Conservation (phyloP, 2,888 invertebrate species). For the Heliothis peltigera region DNA sequence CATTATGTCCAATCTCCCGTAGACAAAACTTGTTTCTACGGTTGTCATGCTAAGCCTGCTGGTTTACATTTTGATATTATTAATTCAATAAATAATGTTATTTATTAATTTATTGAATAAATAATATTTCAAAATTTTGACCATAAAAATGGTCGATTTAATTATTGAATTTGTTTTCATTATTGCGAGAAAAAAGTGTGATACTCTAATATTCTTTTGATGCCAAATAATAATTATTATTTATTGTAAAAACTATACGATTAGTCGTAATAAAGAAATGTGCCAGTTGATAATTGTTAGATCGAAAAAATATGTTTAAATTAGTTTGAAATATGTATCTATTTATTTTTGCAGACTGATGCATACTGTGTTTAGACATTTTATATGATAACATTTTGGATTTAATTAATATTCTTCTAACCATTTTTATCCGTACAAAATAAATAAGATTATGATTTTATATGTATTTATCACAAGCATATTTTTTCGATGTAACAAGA, state of each 20-base stretch:
- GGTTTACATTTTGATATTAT: too few species aligned
- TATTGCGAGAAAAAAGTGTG: constrained; percentile 42
- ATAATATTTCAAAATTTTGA: not conserved
- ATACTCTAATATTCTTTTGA: constrained; percentile 71
- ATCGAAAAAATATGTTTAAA: constrained; percentile 52
- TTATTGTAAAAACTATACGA: constrained; percentile 68
- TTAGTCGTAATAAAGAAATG: constrained; percentile 54
- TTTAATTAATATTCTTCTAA: too few species aligned
- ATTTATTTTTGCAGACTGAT: not conserved
- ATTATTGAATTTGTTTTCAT: not conserved
- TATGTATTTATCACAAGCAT: not conserved
- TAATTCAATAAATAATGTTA: too few species aligned
- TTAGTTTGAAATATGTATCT: not conserved
- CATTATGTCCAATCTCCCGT: too few species aligned
- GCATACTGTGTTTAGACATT: not conserved
- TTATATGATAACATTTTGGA: too few species aligned
- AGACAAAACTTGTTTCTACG: too few species aligned
- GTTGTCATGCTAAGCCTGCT: too few species aligned
- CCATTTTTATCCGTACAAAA: too few species aligned
- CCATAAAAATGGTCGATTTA: not conserved
- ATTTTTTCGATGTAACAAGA: constrained; percentile 44
- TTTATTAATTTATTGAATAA: too few species aligned
- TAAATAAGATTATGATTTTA: not conserved
- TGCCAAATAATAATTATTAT: constrained; percentile 85
- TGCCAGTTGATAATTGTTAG: constrained; percentile 79